Conservation (phyloP, 1,140 invertebrate genomes). For the Archivesica marissinica region DNA sequence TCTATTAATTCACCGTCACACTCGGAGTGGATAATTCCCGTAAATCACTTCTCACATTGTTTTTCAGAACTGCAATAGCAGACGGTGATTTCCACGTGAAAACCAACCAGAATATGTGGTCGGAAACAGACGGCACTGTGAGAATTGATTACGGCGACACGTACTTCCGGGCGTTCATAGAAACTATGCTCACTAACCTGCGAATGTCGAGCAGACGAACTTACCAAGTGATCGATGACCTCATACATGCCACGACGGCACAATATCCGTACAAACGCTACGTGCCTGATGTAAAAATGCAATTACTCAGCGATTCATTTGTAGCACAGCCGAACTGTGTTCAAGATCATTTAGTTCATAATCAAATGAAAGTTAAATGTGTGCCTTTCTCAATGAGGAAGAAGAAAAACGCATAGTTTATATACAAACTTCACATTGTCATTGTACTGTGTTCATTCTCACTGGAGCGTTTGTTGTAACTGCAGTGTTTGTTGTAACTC, state of each 20-base stretch:
- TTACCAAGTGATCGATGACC: constrained; percentile 62
- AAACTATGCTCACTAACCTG: constrained; percentile 51
- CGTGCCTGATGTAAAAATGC: constrained; percentile 53
- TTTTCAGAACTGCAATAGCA: constrained; percentile 62
- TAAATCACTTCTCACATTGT: too few relatives aligned
- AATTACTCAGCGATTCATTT: constrained; percentile 53
- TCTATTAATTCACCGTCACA: too few relatives aligned
- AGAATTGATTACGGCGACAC: constrained; percentile 66
- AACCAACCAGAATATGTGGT: constrained; percentile 64
- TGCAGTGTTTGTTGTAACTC: too few relatives aligned
- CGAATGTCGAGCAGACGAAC: constrained; percentile 39
- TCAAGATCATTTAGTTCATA: not conserved
- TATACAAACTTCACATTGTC: too few relatives aligned
- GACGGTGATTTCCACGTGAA: constrained; percentile 37
- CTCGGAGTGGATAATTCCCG: too few relatives aligned
- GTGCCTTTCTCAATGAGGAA: constrained; percentile 44
- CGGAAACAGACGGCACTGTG: constrained; percentile 49
- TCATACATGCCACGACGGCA: constrained; percentile 57
- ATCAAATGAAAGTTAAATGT: constrained; percentile 1
- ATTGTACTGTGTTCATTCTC: too few relatives aligned
- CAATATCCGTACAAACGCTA: constrained; percentile 62
- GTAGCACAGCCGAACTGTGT: constrained; percentile 17
- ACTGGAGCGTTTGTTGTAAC: too few relatives aligned
- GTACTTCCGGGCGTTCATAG: constrained; percentile 63
- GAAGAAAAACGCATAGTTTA: constrained; percentile 35